These are phyloP conservation scores for Apocrypta bakeri DNA, from an alignment of 1,140 invertebrate genomes.

Conservation along the genomic window DNA sequence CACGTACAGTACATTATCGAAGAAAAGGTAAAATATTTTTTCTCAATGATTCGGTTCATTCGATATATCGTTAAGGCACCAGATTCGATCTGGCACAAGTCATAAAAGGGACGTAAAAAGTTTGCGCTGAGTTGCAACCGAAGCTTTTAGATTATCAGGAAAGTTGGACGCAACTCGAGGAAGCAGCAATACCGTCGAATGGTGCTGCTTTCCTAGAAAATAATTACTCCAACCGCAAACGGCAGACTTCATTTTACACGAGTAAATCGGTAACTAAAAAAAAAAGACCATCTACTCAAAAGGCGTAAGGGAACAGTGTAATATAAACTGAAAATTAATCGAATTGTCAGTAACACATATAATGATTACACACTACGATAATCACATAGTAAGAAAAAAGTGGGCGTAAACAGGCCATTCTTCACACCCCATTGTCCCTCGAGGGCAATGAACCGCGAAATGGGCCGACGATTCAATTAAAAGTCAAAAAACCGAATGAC, in stretches of 20 bases:
- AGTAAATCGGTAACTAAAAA: constrained; percentile 29
- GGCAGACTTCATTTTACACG: constrained; percentile 35
- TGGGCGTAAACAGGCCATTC: background rate
- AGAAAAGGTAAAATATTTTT: no score
- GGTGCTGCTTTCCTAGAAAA: constrained; percentile 13
- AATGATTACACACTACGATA: no score
- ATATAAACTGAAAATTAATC: no score
- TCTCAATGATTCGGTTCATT: background rate
- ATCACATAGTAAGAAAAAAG: background rate
- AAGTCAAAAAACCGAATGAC: constrained; percentile 38
- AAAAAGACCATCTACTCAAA: no score
- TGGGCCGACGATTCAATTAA: constrained; percentile 39
- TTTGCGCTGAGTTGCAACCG: constrained; percentile 9
- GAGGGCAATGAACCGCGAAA: constrained; percentile 26
- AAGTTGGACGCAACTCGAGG: constrained; percentile 7
- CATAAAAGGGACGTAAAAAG: constrained; percentile 34
- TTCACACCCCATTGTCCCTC: background rate
- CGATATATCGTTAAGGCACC: constrained; percentile 1
- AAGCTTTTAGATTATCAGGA: constrained; percentile 44
- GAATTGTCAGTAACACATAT: background rate
- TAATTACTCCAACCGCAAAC: constrained; percentile 39
- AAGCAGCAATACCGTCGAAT: background rate
- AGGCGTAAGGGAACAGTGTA: no score
- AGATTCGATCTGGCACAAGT: constrained; percentile 9
- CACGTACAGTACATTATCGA: no score